Evolutionary conservation across 2,888 invertebrate genomes (phyloP).

Genomic region (Brenthis ino): DNA sequence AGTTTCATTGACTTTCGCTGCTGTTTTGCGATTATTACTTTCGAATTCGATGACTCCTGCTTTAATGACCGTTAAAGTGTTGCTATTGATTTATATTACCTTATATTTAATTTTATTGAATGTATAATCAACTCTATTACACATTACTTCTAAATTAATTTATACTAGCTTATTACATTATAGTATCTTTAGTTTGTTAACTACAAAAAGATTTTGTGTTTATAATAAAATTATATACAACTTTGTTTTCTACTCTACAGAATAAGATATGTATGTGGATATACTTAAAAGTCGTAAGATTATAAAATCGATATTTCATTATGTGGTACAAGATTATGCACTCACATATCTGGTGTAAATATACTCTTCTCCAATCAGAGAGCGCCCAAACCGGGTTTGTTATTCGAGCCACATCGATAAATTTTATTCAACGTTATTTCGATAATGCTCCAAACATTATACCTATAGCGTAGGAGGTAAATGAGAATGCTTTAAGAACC

Average conservation of each 20-base stretch:
- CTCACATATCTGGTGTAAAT: slow-evolving; percentile 47
- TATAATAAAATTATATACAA: slow-evolving; percentile 8
- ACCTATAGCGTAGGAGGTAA: slow-evolving; percentile 46
- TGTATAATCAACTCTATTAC: slow-evolving; percentile 4
- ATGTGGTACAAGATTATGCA: slow-evolving; percentile 49
- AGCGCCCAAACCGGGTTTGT: slow-evolving; percentile 48
- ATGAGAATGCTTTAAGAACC: slow-evolving; percentile 38
- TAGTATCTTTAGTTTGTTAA: not conserved
- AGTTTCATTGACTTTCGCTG: slow-evolving; percentile 55
- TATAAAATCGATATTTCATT: slow-evolving; percentile 39
- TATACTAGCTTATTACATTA: slow-evolving; percentile 2
- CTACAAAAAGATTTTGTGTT: not conserved
- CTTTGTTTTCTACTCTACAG: slow-evolving; percentile 17
- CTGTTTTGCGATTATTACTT: slow-evolving; percentile 45
- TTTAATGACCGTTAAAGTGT: slow-evolving; percentile 30
- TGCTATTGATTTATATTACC: slow-evolving; percentile 30
- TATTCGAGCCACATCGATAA: slow-evolving; percentile 56
- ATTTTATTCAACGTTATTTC: slow-evolving; percentile 54
- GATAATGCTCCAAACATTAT: slow-evolving; percentile 50
- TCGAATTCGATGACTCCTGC: slow-evolving; percentile 32
- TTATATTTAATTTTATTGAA: slow-evolving; percentile 30
- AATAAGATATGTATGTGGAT: slow-evolving; percentile 17
- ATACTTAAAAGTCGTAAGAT: slow-evolving; percentile 31
- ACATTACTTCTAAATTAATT: not conserved
- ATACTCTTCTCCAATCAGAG: slow-evolving; percentile 53